Evolutionary conservation across 2,888 invertebrate genomes (phyloP).

Genomic region (Agonopterix heracliana): DNA sequence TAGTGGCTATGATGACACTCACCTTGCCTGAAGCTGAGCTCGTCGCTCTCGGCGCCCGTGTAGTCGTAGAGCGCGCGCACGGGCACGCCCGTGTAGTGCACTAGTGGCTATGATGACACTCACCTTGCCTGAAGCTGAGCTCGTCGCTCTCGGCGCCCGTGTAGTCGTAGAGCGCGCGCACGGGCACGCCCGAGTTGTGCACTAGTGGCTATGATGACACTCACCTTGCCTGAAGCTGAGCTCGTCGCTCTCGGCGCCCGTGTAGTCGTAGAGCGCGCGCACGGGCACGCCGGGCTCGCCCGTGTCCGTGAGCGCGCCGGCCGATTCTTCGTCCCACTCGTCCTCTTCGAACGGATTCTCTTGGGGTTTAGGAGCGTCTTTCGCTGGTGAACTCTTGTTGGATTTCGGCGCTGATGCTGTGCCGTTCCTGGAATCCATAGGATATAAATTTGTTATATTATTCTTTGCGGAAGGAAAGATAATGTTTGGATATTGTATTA

Average conservation of each 20-base stretch:
- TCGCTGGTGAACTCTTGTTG: slow-evolving; percentile 57
- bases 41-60: too few relatives aligned
- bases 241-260: slow-evolving; percentile 98
- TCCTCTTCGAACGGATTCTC: slow-evolving; percentile 91
- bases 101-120: too few relatives aligned
- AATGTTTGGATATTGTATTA: too few relatives aligned
- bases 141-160: slow-evolving; percentile 91
- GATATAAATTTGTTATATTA: too few relatives aligned
- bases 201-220: too few relatives aligned
- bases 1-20: too few relatives aligned
- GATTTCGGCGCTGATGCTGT: slow-evolving; percentile 56
- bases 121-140: slow-evolving; percentile 96
- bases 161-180: slow-evolving; percentile 94
- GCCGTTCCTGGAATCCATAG: slow-evolving; percentile 49
- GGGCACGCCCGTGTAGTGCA: too few relatives aligned
- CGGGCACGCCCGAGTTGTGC: too few relatives aligned
- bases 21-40: too few relatives aligned
- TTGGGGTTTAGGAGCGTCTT: slow-evolving; percentile 61
- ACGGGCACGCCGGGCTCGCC: slow-evolving; percentile 97
- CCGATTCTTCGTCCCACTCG: slow-evolving; percentile 89
- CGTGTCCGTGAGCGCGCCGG: slow-evolving; percentile 91
- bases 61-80: too few relatives aligned
- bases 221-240: slow-evolving; percentile 96
- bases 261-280: slow-evolving; percentile 96
- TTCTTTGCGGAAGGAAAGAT: too few relatives aligned